Evolutionary conservation across 2,797 vertebrate genomes (phyloP), one percentile per base, ranked within the genome.

Genomic region (Knipowitschia caucasica): DNA sequence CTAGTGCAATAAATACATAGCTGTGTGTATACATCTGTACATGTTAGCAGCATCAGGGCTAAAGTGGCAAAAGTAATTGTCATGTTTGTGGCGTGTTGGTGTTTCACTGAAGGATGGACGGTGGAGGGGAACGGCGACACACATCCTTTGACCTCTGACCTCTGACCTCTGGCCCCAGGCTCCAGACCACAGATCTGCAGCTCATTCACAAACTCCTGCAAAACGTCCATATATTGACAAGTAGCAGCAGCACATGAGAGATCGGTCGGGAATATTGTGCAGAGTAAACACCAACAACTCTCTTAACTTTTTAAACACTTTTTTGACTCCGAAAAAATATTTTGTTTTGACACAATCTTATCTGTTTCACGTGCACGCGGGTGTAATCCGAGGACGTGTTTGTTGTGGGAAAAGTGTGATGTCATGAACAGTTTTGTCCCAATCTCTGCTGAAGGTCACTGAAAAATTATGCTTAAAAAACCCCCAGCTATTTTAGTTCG

Each of bases 71-170:
- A n/a, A n/a, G n/a, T n/a, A n/a, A n/a, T n/a, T n/a, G n/a, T n/a
- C n/a, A n/a, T 10, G 36, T 39, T 42, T 24, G 20, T 7, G 11
- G 8, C 21, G 4, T 42, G 2, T 24, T 53, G 54, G 39, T 42
- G 11, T 42, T 53, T 59, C 36, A 44, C 53, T 56, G 30, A 15
- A 36, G 10, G 21, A 47, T 81, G 3, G 59, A 10, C 43, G 38
- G 29, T 11, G 36, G 33, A 72, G 70, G 56, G 86, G 84, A 87
- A 66, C 63, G 70, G 64, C 57, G 69, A 80, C 80, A 83, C 75
- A 86, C 83, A 87, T 90, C 89, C 90, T 89, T 69, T 77, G 71
- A 89, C 79, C 86, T 83, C 30, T 86, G 82, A 89, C 79, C 72
- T 62, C 30, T 20, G 62, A 62, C 68, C 68, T 64, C 55, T 84